phyloP scores from a whole-genome alignment of 2,888 invertebrate genomes.

The Leptopilina drosophilae region DNA sequence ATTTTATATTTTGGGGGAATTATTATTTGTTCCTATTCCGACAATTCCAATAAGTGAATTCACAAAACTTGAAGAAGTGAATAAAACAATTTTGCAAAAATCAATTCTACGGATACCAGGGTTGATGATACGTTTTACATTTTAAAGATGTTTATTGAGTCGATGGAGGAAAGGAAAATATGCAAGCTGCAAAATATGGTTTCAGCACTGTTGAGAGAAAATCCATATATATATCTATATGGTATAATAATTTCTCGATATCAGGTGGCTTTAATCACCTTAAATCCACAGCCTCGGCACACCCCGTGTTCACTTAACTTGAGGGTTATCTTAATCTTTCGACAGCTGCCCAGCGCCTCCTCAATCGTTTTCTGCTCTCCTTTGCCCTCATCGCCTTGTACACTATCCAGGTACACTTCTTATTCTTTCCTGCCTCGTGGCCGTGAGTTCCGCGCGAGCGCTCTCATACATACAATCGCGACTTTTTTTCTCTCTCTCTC shows the following conservation, averaged over 20 bases:
- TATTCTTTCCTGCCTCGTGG: conserved; percentile 50
- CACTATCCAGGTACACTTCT: conserved; percentile 58
- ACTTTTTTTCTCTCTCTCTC: background rate
- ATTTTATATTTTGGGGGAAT: too few species aligned
- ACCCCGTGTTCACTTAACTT: conserved; percentile 74
- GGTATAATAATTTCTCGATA: conserved; percentile 75
- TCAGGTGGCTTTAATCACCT: conserved; percentile 77
- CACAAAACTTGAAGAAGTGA: too few species aligned
- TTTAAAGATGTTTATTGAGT: background rate
- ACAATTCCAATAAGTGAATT: too few species aligned
- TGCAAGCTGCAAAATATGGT: conserved; percentile 53
- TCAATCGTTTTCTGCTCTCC: conserved; percentile 63
- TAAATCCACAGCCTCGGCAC: conserved; percentile 75
- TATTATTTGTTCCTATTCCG: too few species aligned
- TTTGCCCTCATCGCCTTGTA: conserved; percentile 54
- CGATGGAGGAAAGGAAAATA: background rate
- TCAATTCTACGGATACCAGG: too few species aligned
- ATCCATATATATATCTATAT: conserved; percentile 58
- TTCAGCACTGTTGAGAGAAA: conserved; percentile 63
- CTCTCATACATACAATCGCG: conserved; percentile 6
- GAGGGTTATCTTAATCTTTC: conserved; percentile 77
- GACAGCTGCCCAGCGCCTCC: conserved; percentile 76
- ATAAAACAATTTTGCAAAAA: too few species aligned
- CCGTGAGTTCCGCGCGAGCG: conserved; percentile 37
- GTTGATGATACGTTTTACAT: too few species aligned